These are phyloP conservation scores for Frieseomelitta varia DNA, from an alignment of 1,140 invertebrate species.

Conservation along the genomic window DNA sequence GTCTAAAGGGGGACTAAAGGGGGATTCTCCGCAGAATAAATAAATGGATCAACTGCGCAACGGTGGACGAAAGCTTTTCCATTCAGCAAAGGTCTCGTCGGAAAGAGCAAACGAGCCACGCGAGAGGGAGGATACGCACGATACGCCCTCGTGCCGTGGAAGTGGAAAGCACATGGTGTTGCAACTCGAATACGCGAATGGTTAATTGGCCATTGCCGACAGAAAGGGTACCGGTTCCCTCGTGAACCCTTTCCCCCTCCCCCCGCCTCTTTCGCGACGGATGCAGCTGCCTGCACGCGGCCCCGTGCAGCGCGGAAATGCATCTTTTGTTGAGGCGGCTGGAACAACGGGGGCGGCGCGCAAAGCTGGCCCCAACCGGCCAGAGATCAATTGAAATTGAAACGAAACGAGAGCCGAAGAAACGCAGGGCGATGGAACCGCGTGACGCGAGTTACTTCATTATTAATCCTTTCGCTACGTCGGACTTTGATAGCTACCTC, in stretches of 20 bases:
- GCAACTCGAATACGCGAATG: slow-evolving; percentile 25
- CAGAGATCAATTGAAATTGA: slow-evolving; percentile 66
- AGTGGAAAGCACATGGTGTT: neutral
- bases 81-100: too few species aligned
- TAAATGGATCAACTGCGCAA: too few species aligned
- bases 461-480: slow-evolving; percentile 41
- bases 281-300: slow-evolving; percentile 52
- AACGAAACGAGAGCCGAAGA: slow-evolving; percentile 57
- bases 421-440: slow-evolving; percentile 33
- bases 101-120: neutral
- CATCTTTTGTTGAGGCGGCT: slow-evolving; percentile 59
- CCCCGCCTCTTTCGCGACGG: slow-evolving; percentile 4
- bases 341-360: slow-evolving; percentile 37
- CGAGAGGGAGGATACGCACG: neutral
- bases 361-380: slow-evolving; percentile 36
- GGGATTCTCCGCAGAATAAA: too few species aligned
- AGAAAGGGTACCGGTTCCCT: slow-evolving; percentile 16
- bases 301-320: slow-evolving; percentile 59
- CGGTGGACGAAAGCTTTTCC: too few species aligned
- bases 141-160: neutral
- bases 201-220: slow-evolving; percentile 36
- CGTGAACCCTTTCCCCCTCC: slow-evolving; percentile 21
- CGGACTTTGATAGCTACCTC: too few species aligned
- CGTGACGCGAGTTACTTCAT: slow-evolving; percentile 43
- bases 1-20: too few species aligned